These are phyloP conservation scores for Phenacoccus solenopsis DNA, from an alignment of 1,140 invertebrate species.

Conservation along the genomic window DNA sequence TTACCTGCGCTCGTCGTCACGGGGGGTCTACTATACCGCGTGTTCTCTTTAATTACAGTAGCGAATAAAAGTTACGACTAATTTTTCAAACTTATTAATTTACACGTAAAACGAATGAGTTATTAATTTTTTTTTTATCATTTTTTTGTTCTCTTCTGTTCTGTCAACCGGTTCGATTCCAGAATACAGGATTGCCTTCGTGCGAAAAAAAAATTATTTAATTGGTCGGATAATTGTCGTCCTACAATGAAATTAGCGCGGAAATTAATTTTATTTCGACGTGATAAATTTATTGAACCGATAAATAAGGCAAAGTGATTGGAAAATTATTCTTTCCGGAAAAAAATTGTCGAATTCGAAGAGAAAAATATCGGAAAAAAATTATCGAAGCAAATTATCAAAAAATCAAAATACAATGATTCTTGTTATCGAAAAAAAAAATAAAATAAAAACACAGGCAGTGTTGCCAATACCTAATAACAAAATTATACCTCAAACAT, in stretches of 20 bases:
- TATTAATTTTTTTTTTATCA: neutral
- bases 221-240: neutral
- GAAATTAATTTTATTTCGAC: neutral
- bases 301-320: too few relatives aligned
- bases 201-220: neutral
- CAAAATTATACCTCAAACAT: too few relatives aligned
- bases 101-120: neutral
- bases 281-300: too few relatives aligned
- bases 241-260: neutral
- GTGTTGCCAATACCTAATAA: too few relatives aligned
- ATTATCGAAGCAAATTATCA: too few relatives aligned
- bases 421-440: too few relatives aligned
- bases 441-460: too few relatives aligned
- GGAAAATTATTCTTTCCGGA: too few relatives aligned
- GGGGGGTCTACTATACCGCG: neutral
- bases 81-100: conserved; percentile 4
- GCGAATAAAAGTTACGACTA: neutral
- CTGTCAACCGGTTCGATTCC: neutral
- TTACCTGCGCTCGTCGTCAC: neutral
- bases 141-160: too few relatives aligned
- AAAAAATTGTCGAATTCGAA: too few relatives aligned
- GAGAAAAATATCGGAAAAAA: too few relatives aligned
- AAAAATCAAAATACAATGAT: too few relatives aligned
- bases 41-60: neutral
- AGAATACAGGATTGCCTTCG: neutral